Evolutionary conservation across 1,140 invertebrate species (phyloP), one percentile per base, ranked within the genome.

Genomic region (Melanaphis sacchari): DNA sequence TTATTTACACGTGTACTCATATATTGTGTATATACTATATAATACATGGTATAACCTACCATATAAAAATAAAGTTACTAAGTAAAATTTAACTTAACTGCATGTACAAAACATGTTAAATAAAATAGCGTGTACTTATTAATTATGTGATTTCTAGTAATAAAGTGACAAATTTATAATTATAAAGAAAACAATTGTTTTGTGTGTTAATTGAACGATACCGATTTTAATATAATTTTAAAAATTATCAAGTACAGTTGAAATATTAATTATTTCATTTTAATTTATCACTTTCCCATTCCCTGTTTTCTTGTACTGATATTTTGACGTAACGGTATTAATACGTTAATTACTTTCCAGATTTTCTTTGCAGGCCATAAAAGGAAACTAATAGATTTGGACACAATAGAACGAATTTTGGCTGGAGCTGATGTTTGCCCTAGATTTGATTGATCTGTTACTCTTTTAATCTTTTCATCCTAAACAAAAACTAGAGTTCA

Each of bases 271-370:
- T 4, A 66, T 66, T 66, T n/a, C 4, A 15, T n/a, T 31, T 54
- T 54, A 6, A 54, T 54, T 26, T 26, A 26, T 18, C 4, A 15
- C 46, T 49, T 2, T 15, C 26, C 8, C 54, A 54, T 8, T 54
- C 0, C 24, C 26, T 2, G 4, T 4, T 66, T 4, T 31, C 4
- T 66, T 66, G 0, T 0, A 11, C 11, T 4, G 3, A 31, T 15
- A 66, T 66, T 31, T 31, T 6, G 31, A 22, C 3, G 59, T 15
- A 15, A 1, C 0, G 59, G 9, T 15, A n/a, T 66, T 4, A n/a
- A 1, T 0, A 0, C 3, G 9, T 66, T 66, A 11, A 66, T 15
- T 4, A 66, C 0, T 15, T 66, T 15, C 59, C 59, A 66, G 3
- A 31, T 15, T n/a, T 66, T 66, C 31, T 0, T n/a, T 4, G n/a